Conservation (phyloP, 2,113 vertebrate species). For the Callospermophilus lateralis region DNA sequence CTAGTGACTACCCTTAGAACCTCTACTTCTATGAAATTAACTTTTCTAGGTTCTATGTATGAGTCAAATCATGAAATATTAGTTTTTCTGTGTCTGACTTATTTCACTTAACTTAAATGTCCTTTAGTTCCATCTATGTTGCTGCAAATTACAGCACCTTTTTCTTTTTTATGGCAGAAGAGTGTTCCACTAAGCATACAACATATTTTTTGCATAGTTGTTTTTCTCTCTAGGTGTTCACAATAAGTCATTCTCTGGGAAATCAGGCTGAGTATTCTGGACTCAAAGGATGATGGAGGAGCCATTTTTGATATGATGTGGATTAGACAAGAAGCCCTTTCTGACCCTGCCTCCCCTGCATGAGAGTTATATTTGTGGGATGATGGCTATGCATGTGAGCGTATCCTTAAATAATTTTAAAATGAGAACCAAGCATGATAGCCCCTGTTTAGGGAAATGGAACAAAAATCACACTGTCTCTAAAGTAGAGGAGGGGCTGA, state of each 20-base stretch:
- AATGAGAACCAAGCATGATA: background rate
- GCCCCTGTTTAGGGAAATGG: background rate
- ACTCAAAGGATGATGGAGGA: background rate
- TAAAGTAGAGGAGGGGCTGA: background rate
- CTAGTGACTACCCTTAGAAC: background rate
- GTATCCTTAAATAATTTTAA: background rate
- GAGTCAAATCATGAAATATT: background rate
- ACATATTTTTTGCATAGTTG: background rate
- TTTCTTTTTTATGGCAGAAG: background rate
- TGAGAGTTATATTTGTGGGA: background rate
- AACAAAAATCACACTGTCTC: background rate
- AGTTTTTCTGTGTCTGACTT: background rate
- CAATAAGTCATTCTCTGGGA: background rate
- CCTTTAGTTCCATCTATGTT: background rate
- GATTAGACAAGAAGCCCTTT: background rate
- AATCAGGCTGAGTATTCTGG: background rate
- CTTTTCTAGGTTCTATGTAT: background rate
- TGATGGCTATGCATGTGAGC: background rate
- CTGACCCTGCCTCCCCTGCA: background rate
- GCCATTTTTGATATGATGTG: background rate
- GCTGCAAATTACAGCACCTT: background rate
- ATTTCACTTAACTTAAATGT: background rate
- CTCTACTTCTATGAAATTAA: background rate
- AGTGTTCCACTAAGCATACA: background rate
- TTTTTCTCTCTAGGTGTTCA: constrained; percentile 13